These are phyloP conservation scores for Pithecia hirsuta DNA, from an alignment of 2,797 vertebrate genomes.

Conservation along the genomic window DNA sequence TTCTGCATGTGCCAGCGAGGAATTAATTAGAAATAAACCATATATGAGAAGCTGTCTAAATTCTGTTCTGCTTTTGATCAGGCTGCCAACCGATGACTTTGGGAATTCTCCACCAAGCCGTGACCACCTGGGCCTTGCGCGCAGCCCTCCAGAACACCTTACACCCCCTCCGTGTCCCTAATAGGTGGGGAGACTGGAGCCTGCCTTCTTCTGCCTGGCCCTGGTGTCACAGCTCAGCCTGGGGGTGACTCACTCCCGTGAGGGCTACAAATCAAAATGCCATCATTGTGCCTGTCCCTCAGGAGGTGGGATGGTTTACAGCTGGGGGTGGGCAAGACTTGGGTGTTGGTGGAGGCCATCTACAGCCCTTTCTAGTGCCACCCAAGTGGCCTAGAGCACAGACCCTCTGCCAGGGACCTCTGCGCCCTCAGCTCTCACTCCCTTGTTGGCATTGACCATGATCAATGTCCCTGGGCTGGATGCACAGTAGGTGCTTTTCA, in stretches of 20 bases:
- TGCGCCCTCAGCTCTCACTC: not conserved
- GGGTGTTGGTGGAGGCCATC: not conserved
- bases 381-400: not conserved
- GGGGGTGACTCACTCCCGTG: slow-evolving; percentile 59
- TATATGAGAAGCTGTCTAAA: not conserved
- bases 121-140: not conserved
- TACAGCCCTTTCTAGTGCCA: not conserved
- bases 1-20: slow-evolving; percentile 8
- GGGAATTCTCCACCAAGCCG: not conserved
- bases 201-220: not conserved
- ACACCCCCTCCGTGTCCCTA: accelerated
- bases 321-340: not conserved
- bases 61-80: slow-evolving; percentile 39
- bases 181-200: not conserved
- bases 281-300: slow-evolving; percentile 58
- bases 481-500: not conserved
- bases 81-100: not conserved
- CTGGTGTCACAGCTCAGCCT: slow-evolving; percentile 5
- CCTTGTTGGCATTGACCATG: accelerated
- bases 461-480: accelerated
- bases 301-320: slow-evolving; percentile 53
- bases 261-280: slow-evolving; percentile 51
- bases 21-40: slow-evolving; percentile 60
- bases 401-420: not conserved
- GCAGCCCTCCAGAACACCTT: accelerated